Conservation (phyloP, 2,888 invertebrate species). For the Platypus cylindrus region DNA sequence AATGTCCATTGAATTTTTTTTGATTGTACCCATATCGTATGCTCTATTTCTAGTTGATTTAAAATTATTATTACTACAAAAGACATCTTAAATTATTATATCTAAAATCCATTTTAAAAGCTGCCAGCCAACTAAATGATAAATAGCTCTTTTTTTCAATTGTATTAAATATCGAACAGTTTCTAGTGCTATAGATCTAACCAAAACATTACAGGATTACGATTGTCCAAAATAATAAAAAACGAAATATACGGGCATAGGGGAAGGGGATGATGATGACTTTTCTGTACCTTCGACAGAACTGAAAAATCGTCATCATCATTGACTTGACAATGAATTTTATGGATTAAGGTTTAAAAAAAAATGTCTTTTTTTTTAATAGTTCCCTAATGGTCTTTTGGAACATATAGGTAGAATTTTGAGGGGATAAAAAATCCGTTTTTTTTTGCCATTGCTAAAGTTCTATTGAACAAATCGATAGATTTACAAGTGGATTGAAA, state of each 20-base stretch:
- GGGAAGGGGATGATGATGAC: conserved; percentile 21
- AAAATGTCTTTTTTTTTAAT: conserved; percentile 22
- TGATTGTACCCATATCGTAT: no score
- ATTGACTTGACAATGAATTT: conserved; percentile 32
- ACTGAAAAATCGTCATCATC: conserved; percentile 31
- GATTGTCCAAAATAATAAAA: conserved; percentile 29
- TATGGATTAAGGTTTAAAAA: conserved; percentile 27
- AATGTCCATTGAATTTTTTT: no score
- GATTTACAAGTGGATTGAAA: conserved; percentile 30
- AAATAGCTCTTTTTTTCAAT: no score
- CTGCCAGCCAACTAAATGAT: no score
- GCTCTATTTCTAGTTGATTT: no score
- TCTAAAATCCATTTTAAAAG: no score
- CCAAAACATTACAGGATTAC: conserved; percentile 34
- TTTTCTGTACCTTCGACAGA: conserved; percentile 30
- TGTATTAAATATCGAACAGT: conserved; percentile 8
- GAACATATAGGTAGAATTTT: conserved; percentile 24
- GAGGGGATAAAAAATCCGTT: conserved; percentile 20
- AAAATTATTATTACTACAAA: no score
- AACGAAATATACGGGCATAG: conserved; percentile 8
- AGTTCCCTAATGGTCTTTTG: conserved; percentile 19
- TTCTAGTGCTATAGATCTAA: conserved; percentile 19
- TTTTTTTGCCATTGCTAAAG: conserved; percentile 27
- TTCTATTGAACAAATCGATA: conserved; percentile 34
- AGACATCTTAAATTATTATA: no score